Conservation (phyloP, 1,140 invertebrate species). For the Zophobas atratus region DNA sequence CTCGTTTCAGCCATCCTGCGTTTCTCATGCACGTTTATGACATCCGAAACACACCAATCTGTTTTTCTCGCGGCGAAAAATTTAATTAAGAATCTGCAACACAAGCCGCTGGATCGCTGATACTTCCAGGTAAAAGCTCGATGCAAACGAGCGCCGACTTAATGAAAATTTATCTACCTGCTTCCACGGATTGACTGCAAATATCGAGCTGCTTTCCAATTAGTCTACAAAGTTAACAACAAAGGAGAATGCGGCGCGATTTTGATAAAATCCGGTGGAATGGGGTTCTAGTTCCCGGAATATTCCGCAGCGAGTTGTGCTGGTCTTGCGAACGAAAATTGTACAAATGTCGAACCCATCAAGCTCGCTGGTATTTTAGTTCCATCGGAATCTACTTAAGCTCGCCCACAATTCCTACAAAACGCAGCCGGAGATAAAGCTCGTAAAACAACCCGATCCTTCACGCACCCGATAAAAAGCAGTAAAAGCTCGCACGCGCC, state of each 20-base stretch:
- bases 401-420: too few species aligned
- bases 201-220: background rate
- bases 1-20: conserved; percentile 27
- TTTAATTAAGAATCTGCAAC: background rate
- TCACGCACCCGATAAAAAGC: conserved; percentile 4
- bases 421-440: background rate
- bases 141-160: background rate
- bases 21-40: conserved; percentile 34
- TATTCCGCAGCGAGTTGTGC: background rate
- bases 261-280: background rate
- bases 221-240: background rate
- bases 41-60: conserved; percentile 33
- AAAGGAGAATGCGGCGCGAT: background rate
- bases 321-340: background rate
- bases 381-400: background rate
- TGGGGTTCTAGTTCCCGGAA: background rate
- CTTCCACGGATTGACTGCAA: background rate
- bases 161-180: conserved; percentile 16
- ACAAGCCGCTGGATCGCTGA: background rate
- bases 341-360: too few species aligned
- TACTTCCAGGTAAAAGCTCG: too few species aligned
- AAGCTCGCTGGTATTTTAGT: too few species aligned
- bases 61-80: conserved; percentile 5
- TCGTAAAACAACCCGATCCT: conserved; percentile 30
- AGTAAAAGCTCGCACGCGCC: conserved; percentile 22